Conservation (phyloP, 30 jellyfish, hydroid and myxozoan species). For the Pelagia noctiluca region DNA sequence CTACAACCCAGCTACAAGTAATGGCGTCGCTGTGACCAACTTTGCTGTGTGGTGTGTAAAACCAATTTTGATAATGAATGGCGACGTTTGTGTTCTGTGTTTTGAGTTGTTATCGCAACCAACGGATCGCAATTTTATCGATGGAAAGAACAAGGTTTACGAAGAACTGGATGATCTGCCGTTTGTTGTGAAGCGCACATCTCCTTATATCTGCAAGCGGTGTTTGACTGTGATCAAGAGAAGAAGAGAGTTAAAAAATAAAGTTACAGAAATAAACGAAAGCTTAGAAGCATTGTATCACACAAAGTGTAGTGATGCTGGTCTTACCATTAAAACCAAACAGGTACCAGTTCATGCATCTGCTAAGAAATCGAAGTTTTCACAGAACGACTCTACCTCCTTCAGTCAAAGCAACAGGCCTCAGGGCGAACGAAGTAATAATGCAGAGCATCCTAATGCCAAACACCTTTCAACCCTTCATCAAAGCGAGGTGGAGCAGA, state of each 20-base stretch:
- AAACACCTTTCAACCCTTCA: too few species aligned
- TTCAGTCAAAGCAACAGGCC: too few species aligned
- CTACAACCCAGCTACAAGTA: too few species aligned
- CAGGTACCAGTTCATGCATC: constrained; percentile 18
- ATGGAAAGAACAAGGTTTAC: constrained; percentile 8
- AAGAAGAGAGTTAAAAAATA: constrained; percentile 10
- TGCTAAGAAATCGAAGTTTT: constrained; percentile 18
- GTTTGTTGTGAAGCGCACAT: constrained; percentile 13
- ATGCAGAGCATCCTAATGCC: too few species aligned
- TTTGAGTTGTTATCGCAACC: constrained; percentile 1
- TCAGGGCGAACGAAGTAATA: too few species aligned
- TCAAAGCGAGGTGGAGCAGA: constrained; percentile 25
- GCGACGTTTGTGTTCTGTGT: constrained; percentile 17
- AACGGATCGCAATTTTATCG: constrained; percentile 24
- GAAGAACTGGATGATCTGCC: constrained; percentile 21
- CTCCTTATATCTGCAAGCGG: constrained; percentile 34
- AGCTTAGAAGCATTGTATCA: background rate
- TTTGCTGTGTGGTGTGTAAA: too few species aligned
- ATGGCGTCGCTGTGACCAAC: too few species aligned
- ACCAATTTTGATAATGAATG: too few species aligned
- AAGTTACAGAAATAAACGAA: background rate
- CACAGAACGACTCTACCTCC: background rate
- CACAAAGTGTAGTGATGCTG: constrained; percentile 16
- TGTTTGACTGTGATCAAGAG: constrained; percentile 1
- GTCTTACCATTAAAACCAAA: constrained; percentile 21